Evolutionary conservation across 2,888 invertebrate species (phyloP).

Genomic region (Callinectes sapidus): DNA sequence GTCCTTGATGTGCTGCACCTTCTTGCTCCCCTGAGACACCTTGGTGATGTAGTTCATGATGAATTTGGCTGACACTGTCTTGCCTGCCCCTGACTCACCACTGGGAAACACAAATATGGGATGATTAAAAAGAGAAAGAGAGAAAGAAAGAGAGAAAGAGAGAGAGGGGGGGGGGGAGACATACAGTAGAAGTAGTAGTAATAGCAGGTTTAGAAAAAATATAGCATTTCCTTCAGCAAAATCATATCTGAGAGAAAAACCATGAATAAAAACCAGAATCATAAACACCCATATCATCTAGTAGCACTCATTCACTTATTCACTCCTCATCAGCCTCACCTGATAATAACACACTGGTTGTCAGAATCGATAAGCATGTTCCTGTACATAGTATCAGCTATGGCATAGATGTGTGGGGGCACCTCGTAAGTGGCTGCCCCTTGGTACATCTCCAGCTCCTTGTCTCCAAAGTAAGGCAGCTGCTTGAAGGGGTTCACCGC

Average conservation of each 20-base stretch:
- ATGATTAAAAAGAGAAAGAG: neutral
- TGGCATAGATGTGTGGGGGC: slow-evolving; percentile 83
- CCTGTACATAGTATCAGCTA: slow-evolving; percentile 84
- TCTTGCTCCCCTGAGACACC: slow-evolving; percentile 81
- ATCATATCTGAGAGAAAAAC: too few relatives aligned
- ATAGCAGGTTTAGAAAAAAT: too few relatives aligned
- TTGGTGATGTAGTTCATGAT: slow-evolving; percentile 83
- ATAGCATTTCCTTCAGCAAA: too few relatives aligned
- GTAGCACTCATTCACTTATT: neutral
- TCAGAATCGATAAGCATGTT: slow-evolving; percentile 84
- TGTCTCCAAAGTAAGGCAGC: slow-evolving; percentile 82
- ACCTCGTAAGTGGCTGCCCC: slow-evolving; percentile 83
- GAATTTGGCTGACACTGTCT: slow-evolving; percentile 82
- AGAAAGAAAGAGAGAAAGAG: slow-evolving; percentile 74
- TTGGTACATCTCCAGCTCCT: slow-evolving; percentile 80
- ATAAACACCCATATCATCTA: neutral
- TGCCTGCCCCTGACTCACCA: slow-evolving; percentile 83
- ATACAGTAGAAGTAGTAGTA: too few relatives aligned
- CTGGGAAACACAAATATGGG: slow-evolving; percentile 75
- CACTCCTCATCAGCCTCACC: slow-evolving; percentile 76
- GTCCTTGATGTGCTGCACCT: slow-evolving; percentile 82
- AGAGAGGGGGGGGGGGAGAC: neutral
- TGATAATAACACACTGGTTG: slow-evolving; percentile 84
- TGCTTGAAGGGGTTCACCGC: slow-evolving; percentile 82
- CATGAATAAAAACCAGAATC: too few relatives aligned